Percentiles rank a stretch among this genome's conserved stretches.
Evolutionary conservation across 2,113 vertebrate species (phyloP).

Genomic region (Aplodontia rufa): DNA sequence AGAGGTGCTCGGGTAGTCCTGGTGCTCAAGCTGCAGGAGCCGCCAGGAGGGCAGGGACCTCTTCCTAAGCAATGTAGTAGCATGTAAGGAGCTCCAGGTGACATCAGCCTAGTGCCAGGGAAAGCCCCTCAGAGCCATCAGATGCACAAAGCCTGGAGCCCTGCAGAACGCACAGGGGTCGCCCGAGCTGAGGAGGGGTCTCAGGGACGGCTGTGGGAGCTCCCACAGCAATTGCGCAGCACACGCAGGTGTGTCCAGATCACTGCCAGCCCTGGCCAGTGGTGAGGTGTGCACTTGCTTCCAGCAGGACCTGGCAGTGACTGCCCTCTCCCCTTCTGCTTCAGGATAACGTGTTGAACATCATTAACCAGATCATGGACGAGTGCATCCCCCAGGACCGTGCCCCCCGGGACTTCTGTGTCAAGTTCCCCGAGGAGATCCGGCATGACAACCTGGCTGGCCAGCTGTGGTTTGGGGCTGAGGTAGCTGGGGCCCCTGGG

Average conservation of each 20-base stretch:
- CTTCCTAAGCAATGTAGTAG: too few species aligned
- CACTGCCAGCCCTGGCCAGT: accelerated
- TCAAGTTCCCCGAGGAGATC: constrained; percentile 99
- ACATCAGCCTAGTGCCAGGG: accelerated
- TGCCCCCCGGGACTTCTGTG: constrained; percentile 96
- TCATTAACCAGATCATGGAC: constrained; percentile 99
- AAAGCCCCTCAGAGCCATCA: background rate
- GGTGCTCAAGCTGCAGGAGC: accelerated
- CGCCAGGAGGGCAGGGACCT: accelerated
- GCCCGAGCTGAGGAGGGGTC: background rate
- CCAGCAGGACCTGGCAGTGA: accelerated
- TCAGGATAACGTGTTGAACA: constrained; percentile 96
- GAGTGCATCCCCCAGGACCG: constrained; percentile 96
- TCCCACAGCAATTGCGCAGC: accelerated
- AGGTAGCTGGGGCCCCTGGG: constrained; percentile 84
- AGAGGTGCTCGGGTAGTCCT: background rate
- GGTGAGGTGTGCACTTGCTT: accelerated
- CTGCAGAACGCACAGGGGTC: background rate
- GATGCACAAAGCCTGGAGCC: accelerated
- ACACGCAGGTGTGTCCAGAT: accelerated
- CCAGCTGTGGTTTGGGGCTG: constrained; percentile 98
- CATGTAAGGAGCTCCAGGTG: accelerated
- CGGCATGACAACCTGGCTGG: constrained; percentile 98
- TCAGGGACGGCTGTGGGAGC: accelerated
- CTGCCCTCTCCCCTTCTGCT: background rate